A percentile compares a stretch with the other conserved stretches of the same genome.
Conservation (phyloP, 2,797 vertebrate species). For the Enteromius trimaculatus region DNA sequence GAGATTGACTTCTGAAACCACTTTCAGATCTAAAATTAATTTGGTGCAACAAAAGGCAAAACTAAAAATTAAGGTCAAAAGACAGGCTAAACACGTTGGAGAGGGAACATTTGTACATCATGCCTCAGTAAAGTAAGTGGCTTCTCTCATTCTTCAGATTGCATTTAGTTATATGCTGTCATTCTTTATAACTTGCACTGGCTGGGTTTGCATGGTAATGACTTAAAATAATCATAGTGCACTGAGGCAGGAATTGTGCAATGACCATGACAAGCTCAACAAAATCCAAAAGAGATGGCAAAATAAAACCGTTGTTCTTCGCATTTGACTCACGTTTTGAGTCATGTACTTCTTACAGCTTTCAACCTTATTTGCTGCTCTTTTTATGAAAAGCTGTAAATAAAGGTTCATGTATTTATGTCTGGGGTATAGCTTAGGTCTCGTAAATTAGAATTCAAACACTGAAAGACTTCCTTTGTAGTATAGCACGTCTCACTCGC, state of each 20-base stretch:
- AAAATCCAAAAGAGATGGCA: conserved; percentile 24
- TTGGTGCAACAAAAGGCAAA: neutral
- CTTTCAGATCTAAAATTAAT: neutral
- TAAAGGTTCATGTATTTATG: neutral
- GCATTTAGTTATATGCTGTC: conserved; percentile 36
- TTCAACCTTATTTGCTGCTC: conserved; percentile 13
- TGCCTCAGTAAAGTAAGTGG: conserved; percentile 4
- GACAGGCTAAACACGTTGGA: neutral
- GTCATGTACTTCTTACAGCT: conserved; percentile 18
- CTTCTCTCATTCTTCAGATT: conserved; percentile 35
- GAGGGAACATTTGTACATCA: neutral
- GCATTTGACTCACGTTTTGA: conserved; percentile 44
- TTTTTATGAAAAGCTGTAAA: neutral
- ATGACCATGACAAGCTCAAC: conserved; percentile 48
- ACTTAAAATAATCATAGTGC: conserved; percentile 53
- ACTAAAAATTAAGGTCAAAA: conserved; percentile 29
- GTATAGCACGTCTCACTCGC: neutral
- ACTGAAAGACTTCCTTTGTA: neutral
- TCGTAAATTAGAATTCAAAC: neutral
- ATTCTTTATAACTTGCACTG: conserved; percentile 51
- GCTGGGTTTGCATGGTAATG: conserved; percentile 48
- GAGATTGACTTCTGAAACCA: neutral
- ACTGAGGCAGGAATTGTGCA: conserved; percentile 44
- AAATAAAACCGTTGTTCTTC: neutral
- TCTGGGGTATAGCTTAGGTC: neutral